Conservation (phyloP, 2,888 invertebrate genomes). For the Hydrotaea diabolus region DNA sequence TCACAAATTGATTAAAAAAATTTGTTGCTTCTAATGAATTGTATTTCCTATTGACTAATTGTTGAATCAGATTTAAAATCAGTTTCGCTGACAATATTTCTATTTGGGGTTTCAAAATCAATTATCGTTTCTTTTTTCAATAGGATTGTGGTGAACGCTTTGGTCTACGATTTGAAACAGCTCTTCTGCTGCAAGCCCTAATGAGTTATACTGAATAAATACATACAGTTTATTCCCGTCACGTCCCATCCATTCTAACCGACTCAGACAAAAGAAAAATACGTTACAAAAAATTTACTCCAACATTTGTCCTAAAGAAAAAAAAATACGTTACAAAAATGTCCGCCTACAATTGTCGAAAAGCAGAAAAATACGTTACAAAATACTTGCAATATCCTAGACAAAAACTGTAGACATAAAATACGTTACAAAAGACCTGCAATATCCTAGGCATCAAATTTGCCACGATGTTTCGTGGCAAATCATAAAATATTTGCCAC, state of each 20-base stretch:
- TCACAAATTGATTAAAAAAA: too few species aligned
- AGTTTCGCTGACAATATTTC: too few species aligned
- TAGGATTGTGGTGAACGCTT: too few species aligned
- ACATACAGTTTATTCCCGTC: background rate
- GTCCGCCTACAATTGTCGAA: background rate
- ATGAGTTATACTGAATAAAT: too few species aligned
- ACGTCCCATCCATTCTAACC: background rate
- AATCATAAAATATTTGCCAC: background rate
- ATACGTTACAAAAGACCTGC: conserved; percentile 14
- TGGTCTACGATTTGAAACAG: too few species aligned
- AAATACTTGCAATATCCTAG: background rate
- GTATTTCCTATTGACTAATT: too few species aligned
- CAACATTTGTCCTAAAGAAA: background rate
- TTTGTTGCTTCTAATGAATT: too few species aligned
- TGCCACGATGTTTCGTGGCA: too few species aligned
- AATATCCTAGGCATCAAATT: background rate
- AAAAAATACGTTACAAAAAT: conserved; percentile 35
- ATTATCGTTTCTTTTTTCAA: too few species aligned
- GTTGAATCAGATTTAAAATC: too few species aligned
- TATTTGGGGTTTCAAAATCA: too few species aligned
- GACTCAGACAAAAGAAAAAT: background rate
- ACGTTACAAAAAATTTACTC: conserved; percentile 8
- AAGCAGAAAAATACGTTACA: conserved; percentile 13
- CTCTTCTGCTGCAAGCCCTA: too few species aligned
- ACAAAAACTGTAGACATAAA: background rate